phyloP scores from a whole-genome alignment of 1,140 invertebrate species.

The Drosophila ogumai region DNA sequence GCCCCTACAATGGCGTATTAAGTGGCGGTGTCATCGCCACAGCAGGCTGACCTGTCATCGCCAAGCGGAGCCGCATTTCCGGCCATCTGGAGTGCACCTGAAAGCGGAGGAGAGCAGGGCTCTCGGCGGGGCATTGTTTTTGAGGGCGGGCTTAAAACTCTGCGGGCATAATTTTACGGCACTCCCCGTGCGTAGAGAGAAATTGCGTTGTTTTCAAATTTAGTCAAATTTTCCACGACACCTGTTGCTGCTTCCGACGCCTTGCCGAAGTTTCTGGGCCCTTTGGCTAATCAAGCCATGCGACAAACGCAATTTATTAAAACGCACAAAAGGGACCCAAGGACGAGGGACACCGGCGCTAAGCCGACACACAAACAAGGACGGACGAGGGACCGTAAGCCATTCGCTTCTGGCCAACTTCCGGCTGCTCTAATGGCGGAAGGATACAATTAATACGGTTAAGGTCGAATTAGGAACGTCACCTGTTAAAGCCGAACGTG shows the following conservation, averaged over 20 bases:
- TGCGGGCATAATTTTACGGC: constrained; percentile 28
- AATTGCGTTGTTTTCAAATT: constrained; percentile 18
- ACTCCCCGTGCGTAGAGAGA: neutral
- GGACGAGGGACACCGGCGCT: constrained; percentile 17
- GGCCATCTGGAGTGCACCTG: constrained; percentile 17
- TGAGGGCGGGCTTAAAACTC: constrained; percentile 19
- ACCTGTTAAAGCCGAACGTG: constrained; percentile 35
- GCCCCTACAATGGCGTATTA: constrained; percentile 44
- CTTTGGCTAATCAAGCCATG: constrained; percentile 58
- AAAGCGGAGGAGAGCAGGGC: neutral
- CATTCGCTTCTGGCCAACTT: constrained; percentile 30
- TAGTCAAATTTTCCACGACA: constrained; percentile 21
- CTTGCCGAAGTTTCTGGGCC: constrained; percentile 7
- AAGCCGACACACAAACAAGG: constrained; percentile 5
- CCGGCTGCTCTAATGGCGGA: constrained; percentile 48
- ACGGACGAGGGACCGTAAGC: constrained; percentile 1
- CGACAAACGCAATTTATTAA: constrained; percentile 69
- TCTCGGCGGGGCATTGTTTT: neutral
- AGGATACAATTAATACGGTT: constrained; percentile 63
- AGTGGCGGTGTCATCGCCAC: constrained; percentile 70
- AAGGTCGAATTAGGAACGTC: constrained; percentile 48
- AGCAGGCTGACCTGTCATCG: constrained; percentile 52
- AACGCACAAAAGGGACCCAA: constrained; percentile 50
- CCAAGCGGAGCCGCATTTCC: constrained; percentile 35
- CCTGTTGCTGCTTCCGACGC: constrained; percentile 56